Evolutionary conservation across 2,113 vertebrate genomes (phyloP).

Genomic region (Penelope pileata): DNA sequence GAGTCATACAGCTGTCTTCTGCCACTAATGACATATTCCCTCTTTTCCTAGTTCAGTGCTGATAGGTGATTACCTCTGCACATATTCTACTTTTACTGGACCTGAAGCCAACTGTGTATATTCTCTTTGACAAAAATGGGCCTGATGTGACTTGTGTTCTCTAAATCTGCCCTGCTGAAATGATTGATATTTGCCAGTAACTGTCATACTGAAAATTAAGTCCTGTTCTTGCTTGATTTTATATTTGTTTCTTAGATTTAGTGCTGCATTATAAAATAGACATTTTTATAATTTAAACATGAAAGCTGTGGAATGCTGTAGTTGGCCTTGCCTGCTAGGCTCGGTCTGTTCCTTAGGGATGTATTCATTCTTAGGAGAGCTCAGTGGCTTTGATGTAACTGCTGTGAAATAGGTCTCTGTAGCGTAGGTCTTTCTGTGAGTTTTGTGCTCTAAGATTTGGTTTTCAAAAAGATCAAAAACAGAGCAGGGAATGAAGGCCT

Average conservation of each 20-base stretch:
- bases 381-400: neutral
- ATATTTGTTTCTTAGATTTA: neutral
- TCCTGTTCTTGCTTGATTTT: neutral
- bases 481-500: slow-evolving; percentile 15
- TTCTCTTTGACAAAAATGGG: slow-evolving; percentile 43
- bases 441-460: neutral
- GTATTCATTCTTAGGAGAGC: neutral
- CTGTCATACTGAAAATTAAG: neutral
- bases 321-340: neutral
- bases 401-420: neutral
- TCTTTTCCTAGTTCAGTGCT: neutral
- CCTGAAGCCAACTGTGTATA: slow-evolving; percentile 50
- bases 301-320: slow-evolving; percentile 7
- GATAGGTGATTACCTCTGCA: slow-evolving; percentile 13
- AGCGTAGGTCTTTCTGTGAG: slow-evolving; percentile 29
- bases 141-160: slow-evolving; percentile 30
- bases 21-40: neutral
- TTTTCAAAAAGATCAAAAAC: slow-evolving; percentile 27
- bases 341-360: slow-evolving; percentile 1
- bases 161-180: slow-evolving; percentile 14
- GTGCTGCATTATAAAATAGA: neutral
- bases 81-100: slow-evolving; percentile 73
- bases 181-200: slow-evolving; percentile 40
- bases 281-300: slow-evolving; percentile 20
- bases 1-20: slow-evolving; percentile 48